Conservation (phyloP, 1,140 invertebrate species). For the Gonatopus flavifemur region DNA sequence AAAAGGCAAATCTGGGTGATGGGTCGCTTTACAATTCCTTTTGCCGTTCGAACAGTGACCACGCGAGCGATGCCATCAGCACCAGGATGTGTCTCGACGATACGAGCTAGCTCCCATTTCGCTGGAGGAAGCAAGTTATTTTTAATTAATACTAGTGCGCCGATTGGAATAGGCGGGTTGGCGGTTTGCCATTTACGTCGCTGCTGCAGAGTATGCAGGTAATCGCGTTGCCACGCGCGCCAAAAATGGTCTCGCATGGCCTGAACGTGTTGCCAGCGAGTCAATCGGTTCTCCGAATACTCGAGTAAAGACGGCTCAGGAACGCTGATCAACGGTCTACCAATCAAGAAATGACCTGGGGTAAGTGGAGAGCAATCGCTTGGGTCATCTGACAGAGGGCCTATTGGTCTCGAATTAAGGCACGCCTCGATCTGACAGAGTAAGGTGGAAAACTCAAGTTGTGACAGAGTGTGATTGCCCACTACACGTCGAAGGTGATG, state of each 20-base stretch:
- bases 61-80: neutral
- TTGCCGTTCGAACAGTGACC: neutral
- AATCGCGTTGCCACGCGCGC: too few relatives aligned
- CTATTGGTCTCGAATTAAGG: constrained; percentile 2
- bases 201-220: too few relatives aligned
- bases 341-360: constrained; percentile 1
- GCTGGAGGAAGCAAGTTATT: neutral
- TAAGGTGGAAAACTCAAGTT: neutral
- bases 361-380: neutral
- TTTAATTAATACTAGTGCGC: neutral
- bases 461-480: neutral
- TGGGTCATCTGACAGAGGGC: neutral
- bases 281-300: too few relatives aligned
- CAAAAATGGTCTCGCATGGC: neutral
- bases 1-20: neutral
- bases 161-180: neutral
- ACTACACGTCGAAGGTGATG: neutral
- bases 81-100: neutral
- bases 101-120: neutral
- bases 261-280: too few relatives aligned
- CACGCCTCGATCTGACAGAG: constrained; percentile 5
- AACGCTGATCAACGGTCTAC: accelerated
- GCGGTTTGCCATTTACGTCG: too few relatives aligned
- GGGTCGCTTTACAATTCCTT: neutral
- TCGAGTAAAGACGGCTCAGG: neutral